Base-by-base conservation (phyloP, 2,888 invertebrate species). In the Stenoptilia bipunctidactyla region DNA sequence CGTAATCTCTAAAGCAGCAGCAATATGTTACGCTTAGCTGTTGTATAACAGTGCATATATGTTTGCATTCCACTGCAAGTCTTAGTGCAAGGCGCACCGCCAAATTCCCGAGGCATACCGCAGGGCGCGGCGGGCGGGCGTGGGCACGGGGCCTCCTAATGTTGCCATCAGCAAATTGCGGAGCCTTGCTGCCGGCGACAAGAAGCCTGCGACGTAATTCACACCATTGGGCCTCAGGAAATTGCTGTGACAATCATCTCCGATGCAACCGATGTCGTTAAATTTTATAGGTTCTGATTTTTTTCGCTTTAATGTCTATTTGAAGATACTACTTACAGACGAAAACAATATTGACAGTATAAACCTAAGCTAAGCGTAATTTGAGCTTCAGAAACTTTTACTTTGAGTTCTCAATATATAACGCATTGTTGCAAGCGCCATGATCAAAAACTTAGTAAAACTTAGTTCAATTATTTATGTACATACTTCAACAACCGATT, bases 91-190 rank as follows among this genome's bases (percentile, higher is more conserved):
- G 72, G 68, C 70, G 66, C 64, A 67, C 75, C 75, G 71, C 72
- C 74, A 67, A 77, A 80, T n/a, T n/a, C n/a, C 76, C 70, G 53
- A 76, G n/a, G 71, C 64, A 56, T 60, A 61, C 76, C 75, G 63
- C 71, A 66, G 62, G 63, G n/a, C 53, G 59, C 42, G 41, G 52
- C 52, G 57, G 58, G 49, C 46, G 38, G 15, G 43, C n/a, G 38
- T 20, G 62, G 76, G 76, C 73, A 73, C 71, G 46, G 73, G 72
- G 71, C 77, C n/a, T n/a, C 77, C 70, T 76, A 79, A 79, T 74
- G 66, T 63, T 57, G 64, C 77, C 79, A 82, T 79, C 82, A 80
- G 76, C 80, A 80, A 76, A 82, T 82, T 79, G 82, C 77, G 66
- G 72, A 69, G 74, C 76, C 74, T 60, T 76, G 73, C 71, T 77